These are phyloP conservation scores for Pseudococcus viburni DNA, from an alignment of 2,888 invertebrate species.

Conservation along the genomic window DNA sequence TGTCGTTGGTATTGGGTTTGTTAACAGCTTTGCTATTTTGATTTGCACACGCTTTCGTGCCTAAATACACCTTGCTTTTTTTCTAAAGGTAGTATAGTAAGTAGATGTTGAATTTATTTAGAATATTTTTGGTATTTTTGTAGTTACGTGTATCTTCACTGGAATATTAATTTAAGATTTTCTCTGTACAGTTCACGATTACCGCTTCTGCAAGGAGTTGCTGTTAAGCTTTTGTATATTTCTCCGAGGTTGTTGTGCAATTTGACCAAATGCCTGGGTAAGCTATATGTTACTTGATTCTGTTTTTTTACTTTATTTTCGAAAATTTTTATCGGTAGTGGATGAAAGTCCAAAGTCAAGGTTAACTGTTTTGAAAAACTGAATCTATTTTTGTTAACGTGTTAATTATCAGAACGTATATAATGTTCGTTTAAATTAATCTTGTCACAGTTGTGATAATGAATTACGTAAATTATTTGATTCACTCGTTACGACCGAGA, in stretches of 20 bases:
- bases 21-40: constrained; percentile 36
- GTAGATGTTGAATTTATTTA: constrained; percentile 8
- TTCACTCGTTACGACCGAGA: background rate
- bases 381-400: background rate
- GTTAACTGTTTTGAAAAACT: background rate
- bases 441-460: constrained; percentile 10
- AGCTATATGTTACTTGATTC: constrained; percentile 6
- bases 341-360: constrained; percentile 40
- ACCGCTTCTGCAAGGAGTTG: constrained; percentile 44
- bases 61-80: background rate
- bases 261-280: constrained; percentile 47
- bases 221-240: constrained; percentile 32
- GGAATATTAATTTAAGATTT: constrained; percentile 32
- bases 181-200: constrained; percentile 51
- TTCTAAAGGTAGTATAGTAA: background rate
- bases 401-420: background rate
- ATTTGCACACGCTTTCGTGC: constrained; percentile 22
- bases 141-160: background rate
- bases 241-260: constrained; percentile 21
- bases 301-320: constrained; percentile 9
- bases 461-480: constrained; percentile 15
- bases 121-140: background rate
- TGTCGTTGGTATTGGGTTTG: constrained; percentile 1
- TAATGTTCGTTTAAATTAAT: constrained; percentile 24
- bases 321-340: constrained; percentile 3